A percentile compares a stretch with the other conserved stretches of the same genome.
phyloP scores from a whole-genome alignment of 2,113 vertebrate species.

The Mionectes macconnelli region DNA sequence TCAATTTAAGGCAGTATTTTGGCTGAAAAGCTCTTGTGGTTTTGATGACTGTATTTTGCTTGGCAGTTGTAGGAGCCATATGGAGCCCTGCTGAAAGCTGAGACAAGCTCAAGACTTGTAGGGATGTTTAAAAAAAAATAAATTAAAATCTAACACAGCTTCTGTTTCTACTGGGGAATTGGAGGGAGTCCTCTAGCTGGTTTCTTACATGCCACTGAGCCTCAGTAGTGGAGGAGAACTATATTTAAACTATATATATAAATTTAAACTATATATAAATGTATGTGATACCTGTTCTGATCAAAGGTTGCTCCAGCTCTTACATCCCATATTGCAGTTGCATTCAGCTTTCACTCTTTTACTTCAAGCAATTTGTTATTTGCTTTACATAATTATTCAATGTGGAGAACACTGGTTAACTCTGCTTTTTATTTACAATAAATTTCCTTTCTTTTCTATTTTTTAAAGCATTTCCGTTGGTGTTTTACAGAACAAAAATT shows the following conservation, averaged over 20 bases:
- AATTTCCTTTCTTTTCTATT: neutral
- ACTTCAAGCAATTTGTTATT: neutral
- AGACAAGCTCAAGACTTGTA: neutral
- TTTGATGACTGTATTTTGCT: neutral
- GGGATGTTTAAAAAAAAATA: neutral
- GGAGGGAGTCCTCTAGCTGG: neutral
- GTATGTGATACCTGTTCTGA: neutral
- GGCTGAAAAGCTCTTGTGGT: neutral
- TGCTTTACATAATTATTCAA: neutral
- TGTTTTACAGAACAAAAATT: neutral
- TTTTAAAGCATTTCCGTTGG: neutral
- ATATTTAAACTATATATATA: neutral
- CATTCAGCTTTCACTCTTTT: neutral
- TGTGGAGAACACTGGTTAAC: neutral
- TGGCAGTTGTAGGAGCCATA: neutral
- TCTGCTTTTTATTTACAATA: neutral
- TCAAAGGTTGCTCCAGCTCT: neutral
- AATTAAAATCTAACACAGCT: neutral
- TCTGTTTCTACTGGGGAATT: neutral
- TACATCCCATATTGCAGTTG: neutral
- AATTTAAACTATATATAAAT: neutral
- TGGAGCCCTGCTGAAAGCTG: constrained; percentile 25
- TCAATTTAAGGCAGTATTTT: neutral
- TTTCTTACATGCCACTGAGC: neutral
- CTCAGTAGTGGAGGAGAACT: neutral